Evolutionary conservation across 1,140 invertebrate genomes (phyloP).

Genomic region (Orussus abietinus): DNA sequence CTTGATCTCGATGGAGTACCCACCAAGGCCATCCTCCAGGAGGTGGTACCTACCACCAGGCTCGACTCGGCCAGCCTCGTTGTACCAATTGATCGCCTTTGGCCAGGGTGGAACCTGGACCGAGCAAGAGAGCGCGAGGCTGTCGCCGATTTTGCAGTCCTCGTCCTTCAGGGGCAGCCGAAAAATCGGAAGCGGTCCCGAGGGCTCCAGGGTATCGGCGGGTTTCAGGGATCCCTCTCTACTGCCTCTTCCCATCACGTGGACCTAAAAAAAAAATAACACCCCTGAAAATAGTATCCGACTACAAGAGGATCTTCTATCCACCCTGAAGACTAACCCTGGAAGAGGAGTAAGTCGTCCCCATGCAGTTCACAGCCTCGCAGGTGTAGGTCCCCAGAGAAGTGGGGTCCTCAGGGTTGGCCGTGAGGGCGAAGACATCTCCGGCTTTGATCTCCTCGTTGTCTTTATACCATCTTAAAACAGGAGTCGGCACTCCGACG

Average conservation of each 20-base stretch:
- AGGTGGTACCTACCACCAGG: constrained; percentile 64
- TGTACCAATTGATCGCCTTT: constrained; percentile 75
- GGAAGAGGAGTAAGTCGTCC: constrained; percentile 74
- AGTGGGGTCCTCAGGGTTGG: constrained; percentile 74
- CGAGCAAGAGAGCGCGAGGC: constrained; percentile 64
- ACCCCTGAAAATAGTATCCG: not conserved
- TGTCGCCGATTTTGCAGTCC: constrained; percentile 72
- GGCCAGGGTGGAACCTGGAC: constrained; percentile 81
- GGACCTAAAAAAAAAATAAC: constrained; percentile 50
- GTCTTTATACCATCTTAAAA: constrained; percentile 80
- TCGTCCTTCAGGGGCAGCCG: constrained; percentile 67
- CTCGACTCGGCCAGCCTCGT: constrained; percentile 72
- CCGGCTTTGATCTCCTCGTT: constrained; percentile 81
- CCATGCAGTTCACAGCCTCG: constrained; percentile 84
- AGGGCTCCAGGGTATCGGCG: constrained; percentile 50
- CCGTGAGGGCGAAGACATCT: constrained; percentile 80
- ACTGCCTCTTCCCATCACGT: constrained; percentile 67
- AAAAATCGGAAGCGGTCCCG: constrained; percentile 71
- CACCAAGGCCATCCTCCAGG: constrained; percentile 75
- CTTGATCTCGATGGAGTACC: constrained; percentile 70
- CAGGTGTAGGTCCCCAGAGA: constrained; percentile 82
- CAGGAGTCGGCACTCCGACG: constrained; percentile 78
- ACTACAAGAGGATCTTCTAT: not conserved
- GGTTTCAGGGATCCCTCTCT: constrained; percentile 63
- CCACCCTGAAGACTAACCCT: constrained; percentile 45